Conservation (phyloP, 2,113 vertebrate species). For the Otis tarda region DNA sequence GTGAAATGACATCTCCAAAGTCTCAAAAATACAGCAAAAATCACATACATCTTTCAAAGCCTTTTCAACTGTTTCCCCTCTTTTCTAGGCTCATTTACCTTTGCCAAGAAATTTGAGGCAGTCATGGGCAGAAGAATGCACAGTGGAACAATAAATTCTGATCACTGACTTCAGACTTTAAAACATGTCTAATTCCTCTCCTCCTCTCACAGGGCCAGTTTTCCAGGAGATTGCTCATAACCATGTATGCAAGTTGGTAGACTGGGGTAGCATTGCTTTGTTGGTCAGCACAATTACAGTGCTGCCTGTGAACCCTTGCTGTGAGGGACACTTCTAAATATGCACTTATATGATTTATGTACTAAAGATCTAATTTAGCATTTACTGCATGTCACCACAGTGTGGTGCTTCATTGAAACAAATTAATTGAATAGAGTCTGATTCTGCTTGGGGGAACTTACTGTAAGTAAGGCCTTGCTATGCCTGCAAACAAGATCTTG, state of each 20-base stretch:
- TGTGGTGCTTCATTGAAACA: not conserved
- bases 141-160: not conserved
- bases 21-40: slow-evolving; percentile 2
- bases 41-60: not conserved
- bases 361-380: not conserved
- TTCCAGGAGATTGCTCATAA: not conserved
- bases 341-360: not conserved
- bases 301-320: not conserved
- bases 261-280: not conserved
- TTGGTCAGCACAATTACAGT: not conserved
- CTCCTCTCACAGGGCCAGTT: not conserved
- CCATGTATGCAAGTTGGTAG: not conserved
- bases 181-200: not conserved
- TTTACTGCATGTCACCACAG: not conserved
- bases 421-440: not conserved
- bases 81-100: slow-evolving; percentile 6
- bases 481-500: slow-evolving; percentile 1
- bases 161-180: not conserved
- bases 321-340: not conserved
- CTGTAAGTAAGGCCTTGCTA: not conserved
- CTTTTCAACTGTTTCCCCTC: not conserved
- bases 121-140: not conserved
- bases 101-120: not conserved
- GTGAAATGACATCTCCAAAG: not conserved
- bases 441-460: not conserved